These are phyloP conservation scores for Ylistrum balloti DNA, from an alignment of 1,140 invertebrate genomes.

Conservation along the genomic window DNA sequence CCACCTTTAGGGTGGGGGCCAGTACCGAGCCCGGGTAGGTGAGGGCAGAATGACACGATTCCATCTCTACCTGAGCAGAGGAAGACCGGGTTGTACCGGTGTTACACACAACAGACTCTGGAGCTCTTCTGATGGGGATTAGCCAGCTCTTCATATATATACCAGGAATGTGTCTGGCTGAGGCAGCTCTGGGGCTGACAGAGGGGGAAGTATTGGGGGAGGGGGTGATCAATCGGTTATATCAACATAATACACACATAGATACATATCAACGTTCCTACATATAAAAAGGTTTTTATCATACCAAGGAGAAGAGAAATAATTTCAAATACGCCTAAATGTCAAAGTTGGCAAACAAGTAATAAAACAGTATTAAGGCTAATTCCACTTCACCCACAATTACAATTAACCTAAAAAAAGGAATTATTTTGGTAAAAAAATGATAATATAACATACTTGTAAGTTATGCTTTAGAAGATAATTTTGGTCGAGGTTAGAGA, in stretches of 20 bases:
- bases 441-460: too few relatives aligned
- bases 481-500: too few relatives aligned
- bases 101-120: constrained; percentile 22
- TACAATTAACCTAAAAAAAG: too few relatives aligned
- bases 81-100: constrained; percentile 54
- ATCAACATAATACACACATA: not conserved
- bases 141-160: not conserved
- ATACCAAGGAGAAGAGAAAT: too few relatives aligned
- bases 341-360: not conserved
- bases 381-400: too few relatives aligned
- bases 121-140: not conserved
- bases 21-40: constrained; percentile 13
- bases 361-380: not conserved
- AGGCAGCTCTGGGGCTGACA: not conserved
- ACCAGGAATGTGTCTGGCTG: constrained; percentile 23
- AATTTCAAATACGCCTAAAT: too few relatives aligned
- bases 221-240: constrained; percentile 32
- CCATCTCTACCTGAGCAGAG: constrained; percentile 60
- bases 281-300: too few relatives aligned
- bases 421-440: too few relatives aligned
- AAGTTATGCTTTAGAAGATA: not conserved
- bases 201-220: not conserved
- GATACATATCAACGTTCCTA: not conserved
- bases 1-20: not conserved
- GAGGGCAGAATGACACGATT: constrained; percentile 66